A percentile compares a stretch with the other conserved stretches of the same genome.
Evolutionary conservation across 2,888 invertebrate species (phyloP).

Genomic region (Troides aeacus): DNA sequence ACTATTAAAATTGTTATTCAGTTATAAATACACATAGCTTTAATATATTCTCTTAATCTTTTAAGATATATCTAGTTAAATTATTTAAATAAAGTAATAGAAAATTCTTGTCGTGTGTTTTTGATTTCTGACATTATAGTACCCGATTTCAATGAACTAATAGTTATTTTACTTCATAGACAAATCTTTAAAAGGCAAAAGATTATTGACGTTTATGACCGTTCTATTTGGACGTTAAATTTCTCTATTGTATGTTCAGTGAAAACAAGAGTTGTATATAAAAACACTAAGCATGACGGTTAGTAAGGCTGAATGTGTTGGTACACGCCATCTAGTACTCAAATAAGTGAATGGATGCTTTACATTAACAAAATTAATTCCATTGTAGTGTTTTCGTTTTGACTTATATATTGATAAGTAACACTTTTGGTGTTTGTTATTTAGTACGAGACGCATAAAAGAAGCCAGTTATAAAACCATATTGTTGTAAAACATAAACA

Average conservation of each 20-base stretch:
- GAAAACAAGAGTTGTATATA: background rate
- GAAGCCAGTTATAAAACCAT: background rate
- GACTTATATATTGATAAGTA: background rate
- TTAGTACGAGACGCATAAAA: background rate
- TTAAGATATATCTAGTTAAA: too few species aligned
- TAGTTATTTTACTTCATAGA: too few species aligned
- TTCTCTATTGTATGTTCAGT: background rate
- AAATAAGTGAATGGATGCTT: constrained; percentile 47
- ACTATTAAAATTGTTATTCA: too few species aligned
- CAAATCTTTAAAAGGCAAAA: too few species aligned
- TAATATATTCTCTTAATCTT: too few species aligned
- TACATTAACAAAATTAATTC: constrained; percentile 46
- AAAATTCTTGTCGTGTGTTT: too few species aligned
- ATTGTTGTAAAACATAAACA: background rate
- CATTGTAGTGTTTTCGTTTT: constrained; percentile 26
- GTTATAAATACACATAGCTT: too few species aligned
- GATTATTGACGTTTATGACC: background rate
- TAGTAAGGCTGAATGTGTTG: constrained; percentile 33
- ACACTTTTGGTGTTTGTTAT: background rate
- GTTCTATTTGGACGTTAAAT: background rate
- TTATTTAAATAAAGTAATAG: too few species aligned
- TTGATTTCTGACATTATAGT: too few species aligned
- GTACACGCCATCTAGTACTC: constrained; percentile 38
- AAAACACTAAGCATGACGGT: constrained; percentile 29
- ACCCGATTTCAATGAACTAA: too few species aligned